Conservation (phyloP, 2,888 invertebrate species). For the Odontocolon sp. region DNA sequence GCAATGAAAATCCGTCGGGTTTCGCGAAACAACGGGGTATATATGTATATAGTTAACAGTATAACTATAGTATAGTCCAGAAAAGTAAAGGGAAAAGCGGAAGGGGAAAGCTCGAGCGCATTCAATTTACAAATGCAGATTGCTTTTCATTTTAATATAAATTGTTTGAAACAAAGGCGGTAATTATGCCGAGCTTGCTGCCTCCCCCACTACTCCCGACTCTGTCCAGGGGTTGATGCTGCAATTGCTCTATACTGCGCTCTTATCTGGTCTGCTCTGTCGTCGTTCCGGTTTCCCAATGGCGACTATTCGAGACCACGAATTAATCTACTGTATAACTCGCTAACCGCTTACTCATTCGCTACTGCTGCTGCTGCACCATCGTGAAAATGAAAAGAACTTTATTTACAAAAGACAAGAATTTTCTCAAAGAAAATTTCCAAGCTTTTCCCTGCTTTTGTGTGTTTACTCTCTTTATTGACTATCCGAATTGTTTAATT, state of each 20-base stretch:
- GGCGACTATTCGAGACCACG: constrained; percentile 24
- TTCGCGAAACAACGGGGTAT: constrained; percentile 25
- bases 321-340: constrained; percentile 31
- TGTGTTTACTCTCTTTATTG: neutral
- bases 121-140: constrained; percentile 79
- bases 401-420: no score
- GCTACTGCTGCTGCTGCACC: neutral
- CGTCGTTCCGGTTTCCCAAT: constrained; percentile 42
- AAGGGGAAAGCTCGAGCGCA: constrained; percentile 59
- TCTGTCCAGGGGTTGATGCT: constrained; percentile 20
- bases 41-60: constrained; percentile 20
- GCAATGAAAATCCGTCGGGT: constrained; percentile 33
- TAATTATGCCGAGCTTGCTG: constrained; percentile 72
- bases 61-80: neutral
- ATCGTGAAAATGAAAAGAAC: no score
- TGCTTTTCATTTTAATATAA: constrained; percentile 79
- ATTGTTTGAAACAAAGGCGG: constrained; percentile 77
- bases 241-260: constrained; percentile 17
- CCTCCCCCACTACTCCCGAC: constrained; percentile 37
- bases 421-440: neutral
- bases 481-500: neutral
- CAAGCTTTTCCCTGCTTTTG: neutral
- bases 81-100: neutral
- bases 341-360: neutral
- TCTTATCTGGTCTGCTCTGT: constrained; percentile 2